phyloP scores from a whole-genome alignment of 2,797 vertebrate genomes.

The Darevskia nairensis region DNA sequence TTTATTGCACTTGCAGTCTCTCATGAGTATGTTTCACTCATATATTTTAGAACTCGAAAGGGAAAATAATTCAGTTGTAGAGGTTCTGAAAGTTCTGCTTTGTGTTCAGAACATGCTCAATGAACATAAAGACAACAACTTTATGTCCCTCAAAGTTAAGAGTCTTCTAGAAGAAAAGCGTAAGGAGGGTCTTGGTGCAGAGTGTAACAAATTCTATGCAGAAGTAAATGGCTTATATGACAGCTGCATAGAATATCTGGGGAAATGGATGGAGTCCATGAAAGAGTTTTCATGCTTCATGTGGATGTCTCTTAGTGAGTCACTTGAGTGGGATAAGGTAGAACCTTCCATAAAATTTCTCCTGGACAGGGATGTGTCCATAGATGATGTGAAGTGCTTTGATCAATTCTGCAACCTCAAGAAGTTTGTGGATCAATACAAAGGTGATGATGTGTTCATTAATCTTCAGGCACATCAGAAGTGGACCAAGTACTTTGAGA shows the following conservation, averaged over 20 bases:
- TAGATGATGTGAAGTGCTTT: no score
- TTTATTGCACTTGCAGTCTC: neutral
- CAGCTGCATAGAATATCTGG: neutral
- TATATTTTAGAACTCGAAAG: neutral
- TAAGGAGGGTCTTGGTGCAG: no score
- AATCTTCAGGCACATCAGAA: neutral
- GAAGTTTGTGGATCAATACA: no score
- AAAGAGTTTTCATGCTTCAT: neutral
- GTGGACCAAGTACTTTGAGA: neutral
- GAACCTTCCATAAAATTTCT: neutral
- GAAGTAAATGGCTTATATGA: no score
- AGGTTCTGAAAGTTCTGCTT: neutral
- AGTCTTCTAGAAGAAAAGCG: no score
- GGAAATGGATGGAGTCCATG: neutral
- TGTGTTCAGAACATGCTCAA: no score
- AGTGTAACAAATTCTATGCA: no score
- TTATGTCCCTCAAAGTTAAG: no score
- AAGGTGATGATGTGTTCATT: no score
- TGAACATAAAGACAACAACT: no score
- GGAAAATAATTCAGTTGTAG: neutral
- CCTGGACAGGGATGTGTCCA: no score
- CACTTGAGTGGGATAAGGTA: neutral
- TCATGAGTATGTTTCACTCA: neutral
- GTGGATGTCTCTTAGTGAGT: neutral
- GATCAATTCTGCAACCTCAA: no score